A percentile compares a stretch with the other conserved stretches of the same genome.
Conservation (phyloP, 2,888 invertebrate genomes). For the Slavum lentiscoides region DNA sequence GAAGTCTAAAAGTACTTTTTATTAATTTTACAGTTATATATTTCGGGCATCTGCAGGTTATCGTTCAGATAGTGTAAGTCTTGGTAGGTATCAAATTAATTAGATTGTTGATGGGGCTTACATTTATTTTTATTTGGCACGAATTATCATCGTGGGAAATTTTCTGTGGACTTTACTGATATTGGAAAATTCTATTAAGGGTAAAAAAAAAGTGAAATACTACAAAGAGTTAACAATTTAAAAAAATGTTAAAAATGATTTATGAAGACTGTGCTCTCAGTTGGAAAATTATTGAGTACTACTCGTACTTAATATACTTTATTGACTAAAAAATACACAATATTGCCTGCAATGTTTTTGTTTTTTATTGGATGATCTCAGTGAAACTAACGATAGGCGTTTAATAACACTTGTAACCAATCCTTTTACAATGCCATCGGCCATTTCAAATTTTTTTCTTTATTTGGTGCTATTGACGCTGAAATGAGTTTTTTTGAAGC, state of each 20-base stretch:
- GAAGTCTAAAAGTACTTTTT: conserved; percentile 6
- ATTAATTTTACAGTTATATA: conserved; percentile 73
- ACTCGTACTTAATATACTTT: background rate
- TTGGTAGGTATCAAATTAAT: conserved; percentile 67
- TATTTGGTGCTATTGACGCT: conserved; percentile 75
- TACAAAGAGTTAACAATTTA: too few relatives aligned
- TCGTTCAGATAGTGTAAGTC: conserved; percentile 58
- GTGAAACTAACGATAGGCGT: conserved; percentile 63
- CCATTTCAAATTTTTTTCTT: conserved; percentile 85
- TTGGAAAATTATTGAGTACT: background rate
- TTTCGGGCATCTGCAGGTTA: conserved; percentile 72
- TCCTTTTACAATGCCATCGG: conserved; percentile 77
- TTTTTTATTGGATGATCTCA: conserved; percentile 54
- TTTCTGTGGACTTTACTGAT: conserved; percentile 70
- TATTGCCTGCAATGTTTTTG: background rate
- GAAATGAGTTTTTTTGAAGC: conserved; percentile 61
- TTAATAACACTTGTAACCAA: conserved; percentile 71
- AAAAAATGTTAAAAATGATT: too few relatives aligned
- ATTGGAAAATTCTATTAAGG: too few relatives aligned
- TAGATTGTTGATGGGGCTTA: conserved; percentile 76
- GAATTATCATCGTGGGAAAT: conserved; percentile 77
- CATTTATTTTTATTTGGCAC: conserved; percentile 90
- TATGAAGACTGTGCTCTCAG: background rate
- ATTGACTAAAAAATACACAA: background rate
- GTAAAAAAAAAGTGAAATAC: too few relatives aligned